These are phyloP conservation scores for Petroica traversi DNA, from an alignment of 2,113 vertebrate genomes.

Conservation along the genomic window DNA sequence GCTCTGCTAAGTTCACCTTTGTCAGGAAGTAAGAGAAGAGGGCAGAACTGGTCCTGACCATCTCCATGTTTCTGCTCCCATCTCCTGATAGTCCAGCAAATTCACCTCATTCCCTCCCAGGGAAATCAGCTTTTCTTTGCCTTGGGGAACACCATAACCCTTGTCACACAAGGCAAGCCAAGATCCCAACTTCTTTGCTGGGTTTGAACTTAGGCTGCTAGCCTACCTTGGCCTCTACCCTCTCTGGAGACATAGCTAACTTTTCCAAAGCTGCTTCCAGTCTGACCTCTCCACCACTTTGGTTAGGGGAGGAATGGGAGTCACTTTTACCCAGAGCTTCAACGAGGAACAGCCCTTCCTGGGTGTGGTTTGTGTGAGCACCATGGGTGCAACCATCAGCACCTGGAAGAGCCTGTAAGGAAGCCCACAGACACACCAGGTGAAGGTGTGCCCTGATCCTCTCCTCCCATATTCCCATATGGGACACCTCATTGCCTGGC, in stretches of 20 bases:
- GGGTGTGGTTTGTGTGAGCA: background rate
- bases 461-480: background rate
- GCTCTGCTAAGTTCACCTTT: background rate
- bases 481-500: background rate
- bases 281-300: background rate
- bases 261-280: background rate
- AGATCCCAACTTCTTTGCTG: background rate
- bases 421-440: background rate
- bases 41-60: background rate
- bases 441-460: background rate
- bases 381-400: background rate
- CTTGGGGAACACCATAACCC: background rate
- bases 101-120: background rate
- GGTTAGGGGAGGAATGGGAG: background rate
- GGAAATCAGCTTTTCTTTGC: background rate
- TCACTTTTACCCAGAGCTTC: background rate
- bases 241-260: background rate
- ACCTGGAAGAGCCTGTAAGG: background rate
- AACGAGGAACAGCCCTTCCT: background rate
- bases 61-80: background rate
- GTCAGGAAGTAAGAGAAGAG: background rate
- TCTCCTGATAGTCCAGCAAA: background rate
- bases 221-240: background rate
- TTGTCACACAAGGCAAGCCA: background rate
- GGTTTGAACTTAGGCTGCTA: background rate